These are phyloP conservation scores for Hippoglossus stenolepis DNA, from an alignment of 2,113 vertebrate species.

Conservation along the genomic window DNA sequence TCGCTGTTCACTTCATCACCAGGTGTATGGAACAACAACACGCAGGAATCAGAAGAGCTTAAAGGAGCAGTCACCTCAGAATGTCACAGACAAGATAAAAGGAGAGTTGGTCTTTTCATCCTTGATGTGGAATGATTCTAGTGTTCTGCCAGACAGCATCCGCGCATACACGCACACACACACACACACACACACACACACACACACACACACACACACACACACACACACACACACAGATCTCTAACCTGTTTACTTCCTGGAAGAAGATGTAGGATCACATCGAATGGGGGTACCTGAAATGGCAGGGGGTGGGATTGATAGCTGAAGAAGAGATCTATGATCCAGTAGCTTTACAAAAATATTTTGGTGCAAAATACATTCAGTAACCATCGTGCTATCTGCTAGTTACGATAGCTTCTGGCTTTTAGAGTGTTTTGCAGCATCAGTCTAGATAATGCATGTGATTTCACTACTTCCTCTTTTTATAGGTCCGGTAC, in stretches of 20 bases:
- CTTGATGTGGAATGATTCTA: constrained; percentile 55
- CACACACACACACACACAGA: background rate
- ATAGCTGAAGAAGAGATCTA: constrained; percentile 19
- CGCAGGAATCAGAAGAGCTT: constrained; percentile 28
- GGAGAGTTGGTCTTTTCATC: constrained; percentile 68
- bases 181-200: background rate
- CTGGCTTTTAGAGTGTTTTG: constrained; percentile 42
- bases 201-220: background rate
- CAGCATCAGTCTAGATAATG: constrained; percentile 54
- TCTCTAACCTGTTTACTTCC: constrained; percentile 62
- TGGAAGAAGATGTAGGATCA: constrained; percentile 43
- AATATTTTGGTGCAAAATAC: constrained; percentile 25
- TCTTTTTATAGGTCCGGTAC: constrained; percentile 50
- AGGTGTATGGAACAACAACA: constrained; percentile 58
- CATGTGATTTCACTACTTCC: constrained; percentile 48
- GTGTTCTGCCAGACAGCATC: constrained; percentile 37
- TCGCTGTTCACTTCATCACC: constrained; percentile 49
- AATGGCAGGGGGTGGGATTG: background rate
- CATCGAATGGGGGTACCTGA: background rate
- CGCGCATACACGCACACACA: constrained; percentile 4
- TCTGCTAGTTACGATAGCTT: constrained; percentile 45
- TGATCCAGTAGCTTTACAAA: background rate
- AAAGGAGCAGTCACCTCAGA: constrained; percentile 59
- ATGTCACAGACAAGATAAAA: constrained; percentile 73
- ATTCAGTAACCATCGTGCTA: constrained; percentile 32